Percentiles rank a stretch among this genome's conserved stretches.
Conservation (phyloP, 2,113 vertebrate genomes). For the Sapayoa aenigma region DNA sequence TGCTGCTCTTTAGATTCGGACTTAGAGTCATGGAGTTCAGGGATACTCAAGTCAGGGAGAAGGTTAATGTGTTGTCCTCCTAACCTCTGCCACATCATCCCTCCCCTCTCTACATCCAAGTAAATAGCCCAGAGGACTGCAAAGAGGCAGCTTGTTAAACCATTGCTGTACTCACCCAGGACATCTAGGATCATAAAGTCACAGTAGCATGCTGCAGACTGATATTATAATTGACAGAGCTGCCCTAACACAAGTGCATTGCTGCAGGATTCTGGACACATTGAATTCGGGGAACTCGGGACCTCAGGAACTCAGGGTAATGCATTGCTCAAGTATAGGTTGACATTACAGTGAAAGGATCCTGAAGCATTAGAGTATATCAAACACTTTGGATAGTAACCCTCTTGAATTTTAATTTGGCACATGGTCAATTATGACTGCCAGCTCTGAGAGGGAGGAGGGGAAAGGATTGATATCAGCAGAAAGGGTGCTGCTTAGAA, state of each 20-base stretch:
- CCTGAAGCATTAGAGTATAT: neutral
- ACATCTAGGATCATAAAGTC: neutral
- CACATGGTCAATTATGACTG: neutral
- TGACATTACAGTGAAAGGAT: neutral
- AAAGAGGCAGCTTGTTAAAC: neutral
- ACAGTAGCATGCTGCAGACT: neutral
- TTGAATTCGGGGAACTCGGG: neutral
- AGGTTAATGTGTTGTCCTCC: neutral
- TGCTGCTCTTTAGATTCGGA: neutral
- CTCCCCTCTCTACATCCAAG: neutral
- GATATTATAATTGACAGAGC: constrained; percentile 9
- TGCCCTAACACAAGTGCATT: neutral
- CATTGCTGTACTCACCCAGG: neutral
- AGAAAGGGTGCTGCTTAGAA: neutral
- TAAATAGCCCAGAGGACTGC: neutral
- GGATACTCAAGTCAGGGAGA: neutral
- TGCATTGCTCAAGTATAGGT: neutral
- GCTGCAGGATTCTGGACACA: neutral
- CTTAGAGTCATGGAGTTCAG: neutral
- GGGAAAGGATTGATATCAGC: neutral
- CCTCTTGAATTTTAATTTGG: constrained; percentile 26
- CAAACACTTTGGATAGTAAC: neutral
- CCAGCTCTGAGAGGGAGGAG: neutral
- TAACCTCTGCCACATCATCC: neutral
- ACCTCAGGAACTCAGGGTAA: neutral